Evolutionary conservation across 2,888 invertebrate genomes (phyloP).

Genomic region (Drosophila conformis): DNA sequence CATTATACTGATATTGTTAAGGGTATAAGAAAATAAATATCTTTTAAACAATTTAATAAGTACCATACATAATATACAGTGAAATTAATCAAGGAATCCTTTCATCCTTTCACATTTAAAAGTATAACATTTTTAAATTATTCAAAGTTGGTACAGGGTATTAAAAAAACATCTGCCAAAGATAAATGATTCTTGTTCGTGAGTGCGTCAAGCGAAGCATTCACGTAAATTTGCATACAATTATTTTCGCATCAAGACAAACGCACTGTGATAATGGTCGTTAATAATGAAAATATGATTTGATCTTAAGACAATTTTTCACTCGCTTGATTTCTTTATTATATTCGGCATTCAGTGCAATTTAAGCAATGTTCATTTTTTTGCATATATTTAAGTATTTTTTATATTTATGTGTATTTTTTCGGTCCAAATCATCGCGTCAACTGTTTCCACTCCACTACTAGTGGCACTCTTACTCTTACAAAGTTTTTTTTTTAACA

Average conservation of each 20-base stretch:
- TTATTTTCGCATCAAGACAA: slow-evolving; percentile 76
- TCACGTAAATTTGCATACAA: slow-evolving; percentile 73
- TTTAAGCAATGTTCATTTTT: slow-evolving; percentile 56
- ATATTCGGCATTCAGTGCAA: slow-evolving; percentile 30
- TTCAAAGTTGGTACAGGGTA: background rate
- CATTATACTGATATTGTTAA: background rate
- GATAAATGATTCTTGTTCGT: slow-evolving; percentile 57
- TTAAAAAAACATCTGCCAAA: slow-evolving; percentile 33
- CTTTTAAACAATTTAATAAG: background rate
- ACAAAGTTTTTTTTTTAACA: slow-evolving; percentile 53
- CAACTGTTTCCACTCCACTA: background rate
- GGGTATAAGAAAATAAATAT: background rate
- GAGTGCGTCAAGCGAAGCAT: slow-evolving; percentile 18
- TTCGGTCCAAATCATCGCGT: background rate
- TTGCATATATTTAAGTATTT: slow-evolving; percentile 18
- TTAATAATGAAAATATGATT: slow-evolving; percentile 74
- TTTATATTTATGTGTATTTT: slow-evolving; percentile 40
- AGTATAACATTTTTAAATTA: background rate
- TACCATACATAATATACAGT: background rate
- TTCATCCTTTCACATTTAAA: background rate
- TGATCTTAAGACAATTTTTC: slow-evolving; percentile 80
- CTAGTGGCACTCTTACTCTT: background rate
- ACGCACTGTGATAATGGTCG: slow-evolving; percentile 63
- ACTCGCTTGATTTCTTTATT: slow-evolving; percentile 71
- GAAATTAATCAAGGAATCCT: background rate